Evolutionary conservation across 2,888 invertebrate genomes (phyloP).

Genomic region (Nemotelus nigrinus): DNA sequence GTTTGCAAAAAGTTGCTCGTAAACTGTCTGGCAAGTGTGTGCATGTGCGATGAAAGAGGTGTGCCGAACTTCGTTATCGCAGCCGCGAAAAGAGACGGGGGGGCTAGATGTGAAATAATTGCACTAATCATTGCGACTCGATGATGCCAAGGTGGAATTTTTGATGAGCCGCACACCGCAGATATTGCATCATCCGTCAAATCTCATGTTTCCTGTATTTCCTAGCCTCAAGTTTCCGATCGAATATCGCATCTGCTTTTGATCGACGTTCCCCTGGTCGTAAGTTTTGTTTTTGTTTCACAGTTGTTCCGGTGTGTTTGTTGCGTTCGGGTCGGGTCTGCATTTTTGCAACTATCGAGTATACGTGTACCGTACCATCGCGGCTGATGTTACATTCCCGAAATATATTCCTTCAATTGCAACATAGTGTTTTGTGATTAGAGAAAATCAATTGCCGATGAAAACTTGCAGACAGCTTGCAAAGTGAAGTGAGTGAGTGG

Average conservation of each 20-base stretch:
- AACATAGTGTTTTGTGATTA: too few species aligned
- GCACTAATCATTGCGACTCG: conserved; percentile 9
- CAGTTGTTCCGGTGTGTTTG: neutral
- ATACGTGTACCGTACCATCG: too few species aligned
- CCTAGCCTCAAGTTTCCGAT: neutral
- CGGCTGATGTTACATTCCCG: too few species aligned
- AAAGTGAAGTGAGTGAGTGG: too few species aligned
- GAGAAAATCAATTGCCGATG: too few species aligned
- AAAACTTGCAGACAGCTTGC: too few species aligned
- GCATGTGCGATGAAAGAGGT: neutral
- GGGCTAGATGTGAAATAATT: neutral
- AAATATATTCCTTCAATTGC: too few species aligned
- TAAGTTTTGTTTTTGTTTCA: neutral
- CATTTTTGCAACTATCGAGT: neutral
- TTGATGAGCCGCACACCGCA: conserved; percentile 25
- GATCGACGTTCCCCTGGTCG: neutral
- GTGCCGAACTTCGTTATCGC: neutral
- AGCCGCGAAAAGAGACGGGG: neutral
- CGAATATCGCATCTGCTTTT: neutral
- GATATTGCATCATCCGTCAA: conserved; percentile 28
- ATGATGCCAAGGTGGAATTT: conserved; percentile 30
- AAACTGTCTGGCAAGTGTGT: neutral
- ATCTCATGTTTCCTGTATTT: neutral
- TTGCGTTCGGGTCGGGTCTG: neutral
- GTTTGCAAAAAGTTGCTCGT: too few species aligned